These are phyloP conservation scores for Monopis laevigella DNA, from an alignment of 2,888 invertebrate species.

Conservation along the genomic window DNA sequence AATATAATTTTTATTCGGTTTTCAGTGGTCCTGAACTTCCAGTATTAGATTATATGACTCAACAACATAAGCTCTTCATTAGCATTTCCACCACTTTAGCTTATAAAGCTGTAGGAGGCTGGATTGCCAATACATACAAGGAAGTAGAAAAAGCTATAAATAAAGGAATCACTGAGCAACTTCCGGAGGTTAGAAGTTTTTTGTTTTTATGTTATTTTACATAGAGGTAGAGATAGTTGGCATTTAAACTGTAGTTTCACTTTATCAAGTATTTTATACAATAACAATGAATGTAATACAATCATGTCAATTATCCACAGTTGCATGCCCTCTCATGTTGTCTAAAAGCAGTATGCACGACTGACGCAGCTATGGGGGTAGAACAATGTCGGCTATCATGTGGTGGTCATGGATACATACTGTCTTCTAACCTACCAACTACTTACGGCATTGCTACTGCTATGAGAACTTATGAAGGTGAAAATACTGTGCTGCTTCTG, in stretches of 20 bases:
- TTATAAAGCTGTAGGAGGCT: slow-evolving; percentile 74
- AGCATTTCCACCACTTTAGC: slow-evolving; percentile 83
- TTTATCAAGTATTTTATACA: not conserved
- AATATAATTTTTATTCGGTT: slow-evolving; percentile 16
- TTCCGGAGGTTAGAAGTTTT: slow-evolving; percentile 75
- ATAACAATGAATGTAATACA: not conserved
- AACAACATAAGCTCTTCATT: slow-evolving; percentile 92
- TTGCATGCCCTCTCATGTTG: slow-evolving; percentile 91
- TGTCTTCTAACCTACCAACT: slow-evolving; percentile 84
- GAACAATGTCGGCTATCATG: slow-evolving; percentile 89
- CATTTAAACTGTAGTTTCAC: not conserved
- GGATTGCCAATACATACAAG: slow-evolving; percentile 84
- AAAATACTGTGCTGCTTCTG: slow-evolving; percentile 90
- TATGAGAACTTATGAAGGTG: slow-evolving; percentile 94
- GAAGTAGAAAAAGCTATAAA: slow-evolving; percentile 78
- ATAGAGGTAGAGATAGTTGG: not conserved
- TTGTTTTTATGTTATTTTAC: not conserved
- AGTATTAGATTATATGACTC: slow-evolving; percentile 91
- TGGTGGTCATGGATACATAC: slow-evolving; percentile 95
- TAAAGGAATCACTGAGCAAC: slow-evolving; percentile 76
- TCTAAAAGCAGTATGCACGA: slow-evolving; percentile 86
- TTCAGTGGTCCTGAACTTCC: slow-evolving; percentile 82
- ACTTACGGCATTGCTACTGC: slow-evolving; percentile 86
- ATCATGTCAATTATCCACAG: slow-evolving; percentile 46
- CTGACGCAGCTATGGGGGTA: slow-evolving; percentile 75